These are phyloP conservation scores for Formicarius rufipectus DNA, from an alignment of 2,113 vertebrate species.

Conservation along the genomic window DNA sequence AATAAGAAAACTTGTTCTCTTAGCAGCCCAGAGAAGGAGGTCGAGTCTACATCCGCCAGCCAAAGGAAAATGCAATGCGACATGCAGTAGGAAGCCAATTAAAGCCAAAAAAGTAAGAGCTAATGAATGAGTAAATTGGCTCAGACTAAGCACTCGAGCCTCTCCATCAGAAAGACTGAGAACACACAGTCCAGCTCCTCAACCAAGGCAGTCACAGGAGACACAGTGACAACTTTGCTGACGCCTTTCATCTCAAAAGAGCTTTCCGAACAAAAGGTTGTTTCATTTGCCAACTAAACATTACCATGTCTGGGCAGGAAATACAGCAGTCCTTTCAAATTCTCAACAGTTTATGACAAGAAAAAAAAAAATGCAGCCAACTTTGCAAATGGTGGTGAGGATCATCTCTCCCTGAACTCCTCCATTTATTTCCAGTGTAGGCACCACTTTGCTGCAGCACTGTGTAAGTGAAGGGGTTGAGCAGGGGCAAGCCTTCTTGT, in stretches of 20 bases:
- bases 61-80: slow-evolving; percentile 53
- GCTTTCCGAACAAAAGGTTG: not conserved
- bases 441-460: not conserved
- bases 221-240: not conserved
- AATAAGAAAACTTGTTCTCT: slow-evolving; percentile 5
- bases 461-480: not conserved
- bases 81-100: slow-evolving; percentile 59
- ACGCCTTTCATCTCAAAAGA: slow-evolving; percentile 33
- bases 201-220: slow-evolving; percentile 4
- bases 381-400: not conserved
- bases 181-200: slow-evolving; percentile 16
- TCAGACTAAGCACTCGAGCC: slow-evolving; percentile 9
- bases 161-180: not conserved
- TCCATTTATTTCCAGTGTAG: not conserved
- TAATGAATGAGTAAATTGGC: slow-evolving; percentile 50
- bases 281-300: slow-evolving; percentile 33
- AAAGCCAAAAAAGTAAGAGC: slow-evolving; percentile 53
- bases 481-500: not conserved
- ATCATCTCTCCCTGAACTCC: not conserved
- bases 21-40: slow-evolving; percentile 23
- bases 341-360: slow-evolving; percentile 20
- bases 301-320: not conserved
- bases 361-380: not conserved
- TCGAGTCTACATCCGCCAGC: not conserved
- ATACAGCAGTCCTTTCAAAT: slow-evolving; percentile 10